Conservation (phyloP, 2,113 vertebrate species). For the Anolis carolinensis region DNA sequence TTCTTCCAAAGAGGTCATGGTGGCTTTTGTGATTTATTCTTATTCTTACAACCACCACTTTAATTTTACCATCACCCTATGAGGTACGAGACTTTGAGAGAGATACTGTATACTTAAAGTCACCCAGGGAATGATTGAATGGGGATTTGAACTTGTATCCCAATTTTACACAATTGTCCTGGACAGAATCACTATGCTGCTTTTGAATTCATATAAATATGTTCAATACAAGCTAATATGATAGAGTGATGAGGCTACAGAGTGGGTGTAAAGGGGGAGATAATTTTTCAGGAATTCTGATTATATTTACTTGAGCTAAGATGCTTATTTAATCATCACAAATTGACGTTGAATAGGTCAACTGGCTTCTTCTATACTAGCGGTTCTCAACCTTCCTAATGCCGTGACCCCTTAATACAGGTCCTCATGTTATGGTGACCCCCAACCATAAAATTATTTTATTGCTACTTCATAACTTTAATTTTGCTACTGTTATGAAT, state of each 20-base stretch:
- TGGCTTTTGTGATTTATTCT: too few relatives aligned
- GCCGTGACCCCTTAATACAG: too few relatives aligned
- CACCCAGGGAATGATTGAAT: not conserved
- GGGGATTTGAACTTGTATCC: not conserved
- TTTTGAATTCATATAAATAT: not conserved
- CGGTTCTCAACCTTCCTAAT: too few relatives aligned
- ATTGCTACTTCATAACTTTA: too few relatives aligned
- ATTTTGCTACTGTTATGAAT: too few relatives aligned
- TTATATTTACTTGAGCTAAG: slow-evolving; percentile 17
- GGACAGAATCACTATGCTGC: too few relatives aligned
- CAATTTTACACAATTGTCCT: not conserved
- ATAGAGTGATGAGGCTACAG: not conserved
- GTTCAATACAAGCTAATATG: not conserved
- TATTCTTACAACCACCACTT: too few relatives aligned
- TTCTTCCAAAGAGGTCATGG: too few relatives aligned
- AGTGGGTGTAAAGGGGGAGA: not conserved
- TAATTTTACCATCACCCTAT: not conserved
- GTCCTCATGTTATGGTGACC: too few relatives aligned
- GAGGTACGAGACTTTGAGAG: not conserved
- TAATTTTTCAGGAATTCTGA: not conserved
- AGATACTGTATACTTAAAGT: not conserved
- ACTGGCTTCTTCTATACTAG: not conserved
- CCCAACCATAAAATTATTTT: too few relatives aligned
- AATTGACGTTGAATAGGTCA: not conserved
- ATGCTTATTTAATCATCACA: too few relatives aligned